A percentile compares a stretch with the other conserved stretches of the same genome.
These are phyloP conservation scores for Merops nubicus DNA, from an alignment of 2,113 vertebrate species.

Conservation along the genomic window DNA sequence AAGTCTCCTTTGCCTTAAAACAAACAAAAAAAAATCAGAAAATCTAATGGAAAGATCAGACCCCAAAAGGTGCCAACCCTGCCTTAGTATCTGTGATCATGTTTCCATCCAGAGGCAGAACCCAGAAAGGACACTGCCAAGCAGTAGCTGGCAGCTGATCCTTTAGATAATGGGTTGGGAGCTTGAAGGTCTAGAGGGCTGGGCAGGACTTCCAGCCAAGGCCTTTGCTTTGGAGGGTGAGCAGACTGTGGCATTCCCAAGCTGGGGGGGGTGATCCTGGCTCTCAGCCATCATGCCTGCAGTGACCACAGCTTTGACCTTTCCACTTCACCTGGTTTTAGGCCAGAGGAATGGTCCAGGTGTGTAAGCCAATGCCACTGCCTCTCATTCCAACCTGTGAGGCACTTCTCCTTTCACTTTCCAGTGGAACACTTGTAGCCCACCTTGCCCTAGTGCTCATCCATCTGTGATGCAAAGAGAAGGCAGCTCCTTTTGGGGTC, in stretches of 20 bases:
- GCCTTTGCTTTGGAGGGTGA: neutral
- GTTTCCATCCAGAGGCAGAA: neutral
- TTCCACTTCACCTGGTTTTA: neutral
- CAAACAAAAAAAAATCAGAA: neutral
- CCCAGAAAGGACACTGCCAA: neutral
- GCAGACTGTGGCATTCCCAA: neutral
- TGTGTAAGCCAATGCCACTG: neutral
- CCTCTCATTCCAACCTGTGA: neutral
- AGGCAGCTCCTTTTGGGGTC: neutral
- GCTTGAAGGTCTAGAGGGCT: neutral
- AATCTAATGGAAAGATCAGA: neutral
- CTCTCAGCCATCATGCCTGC: neutral
- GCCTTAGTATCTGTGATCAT: constrained; percentile 20
- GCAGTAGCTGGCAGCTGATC: neutral
- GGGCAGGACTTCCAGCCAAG: neutral
- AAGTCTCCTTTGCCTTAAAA: constrained; percentile 45
- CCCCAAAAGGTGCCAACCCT: constrained; percentile 10
- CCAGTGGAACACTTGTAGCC: neutral
- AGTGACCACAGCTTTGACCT: neutral
- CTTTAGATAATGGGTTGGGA: neutral
- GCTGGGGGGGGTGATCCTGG: neutral
- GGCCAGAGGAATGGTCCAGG: neutral
- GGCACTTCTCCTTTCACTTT: neutral
- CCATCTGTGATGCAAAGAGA: neutral
- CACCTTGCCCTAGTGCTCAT: neutral